Conservation (phyloP, 2,797 vertebrate species). For the Poecilia velifera region DNA sequence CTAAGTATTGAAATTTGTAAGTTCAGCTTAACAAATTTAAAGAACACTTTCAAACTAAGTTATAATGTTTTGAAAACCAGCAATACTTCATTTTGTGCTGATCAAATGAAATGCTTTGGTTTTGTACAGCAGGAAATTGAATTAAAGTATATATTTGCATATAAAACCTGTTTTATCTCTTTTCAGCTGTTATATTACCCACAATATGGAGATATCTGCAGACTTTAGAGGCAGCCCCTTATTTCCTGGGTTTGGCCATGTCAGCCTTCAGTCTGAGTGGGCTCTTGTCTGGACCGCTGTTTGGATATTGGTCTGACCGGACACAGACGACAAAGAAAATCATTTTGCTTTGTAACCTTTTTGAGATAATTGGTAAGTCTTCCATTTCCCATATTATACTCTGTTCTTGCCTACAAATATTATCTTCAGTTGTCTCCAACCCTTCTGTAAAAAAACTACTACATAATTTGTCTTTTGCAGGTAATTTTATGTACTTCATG, state of each 20-base stretch:
- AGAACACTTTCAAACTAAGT: not conserved
- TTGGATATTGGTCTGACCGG: constrained; percentile 84
- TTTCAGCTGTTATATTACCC: constrained; percentile 86
- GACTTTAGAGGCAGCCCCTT: constrained; percentile 81
- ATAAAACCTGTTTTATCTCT: constrained; percentile 13
- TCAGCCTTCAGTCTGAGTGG: constrained; percentile 88
- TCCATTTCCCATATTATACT: not conserved
- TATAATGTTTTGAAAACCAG: not conserved
- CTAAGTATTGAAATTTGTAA: not conserved
- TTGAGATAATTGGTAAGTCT: constrained; percentile 84
- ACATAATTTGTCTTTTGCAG: constrained; percentile 54
- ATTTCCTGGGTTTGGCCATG: constrained; percentile 85
- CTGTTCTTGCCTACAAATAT: not conserved
- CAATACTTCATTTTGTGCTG: not conserved
- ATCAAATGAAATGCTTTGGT: not conserved
- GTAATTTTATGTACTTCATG: constrained; percentile 89
- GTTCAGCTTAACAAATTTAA: not conserved
- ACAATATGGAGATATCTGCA: constrained; percentile 88
- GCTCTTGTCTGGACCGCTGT: constrained; percentile 82
- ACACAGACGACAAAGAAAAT: constrained; percentile 82
- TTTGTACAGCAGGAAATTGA: not conserved
- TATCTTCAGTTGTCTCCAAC: not conserved
- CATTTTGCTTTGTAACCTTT: constrained; percentile 84
- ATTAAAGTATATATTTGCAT: not conserved
- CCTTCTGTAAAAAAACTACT: not conserved